Percentiles rank a stretch among this genome's conserved stretches.
phyloP scores from a whole-genome alignment of 2,113 vertebrate genomes.

The Leucoraja erinaceus region DNA sequence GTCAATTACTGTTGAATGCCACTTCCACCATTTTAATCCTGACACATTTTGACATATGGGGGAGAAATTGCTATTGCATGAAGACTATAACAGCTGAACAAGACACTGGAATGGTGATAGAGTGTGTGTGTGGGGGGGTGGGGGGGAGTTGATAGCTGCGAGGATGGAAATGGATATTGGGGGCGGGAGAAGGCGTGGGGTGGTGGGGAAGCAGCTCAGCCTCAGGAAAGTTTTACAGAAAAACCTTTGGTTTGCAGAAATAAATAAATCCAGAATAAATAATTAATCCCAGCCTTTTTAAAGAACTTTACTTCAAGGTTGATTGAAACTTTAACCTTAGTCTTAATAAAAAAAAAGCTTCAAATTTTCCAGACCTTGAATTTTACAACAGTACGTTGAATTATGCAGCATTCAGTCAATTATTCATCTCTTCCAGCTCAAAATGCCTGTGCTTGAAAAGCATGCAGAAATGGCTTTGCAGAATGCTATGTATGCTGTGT shows the following conservation, averaged over 20 bases:
- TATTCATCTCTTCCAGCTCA: conserved; percentile 91
- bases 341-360: conserved; percentile 91
- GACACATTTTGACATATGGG: conserved; percentile 78
- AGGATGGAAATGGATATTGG: not conserved
- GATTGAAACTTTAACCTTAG: conserved; percentile 99
- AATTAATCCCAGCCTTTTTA: conserved; percentile 90
- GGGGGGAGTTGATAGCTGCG: not conserved
- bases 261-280: conserved; percentile 62
- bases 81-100: conserved; percentile 45
- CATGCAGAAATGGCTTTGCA: conserved; percentile 85
- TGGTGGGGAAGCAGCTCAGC: not conserved
- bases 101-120: not conserved
- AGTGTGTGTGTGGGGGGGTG: not conserved
- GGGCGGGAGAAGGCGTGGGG: not conserved
- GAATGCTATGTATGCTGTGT: conserved; percentile 81
- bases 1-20: conserved; percentile 77
- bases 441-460: conserved; percentile 93
- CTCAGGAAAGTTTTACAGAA: not conserved
- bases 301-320: conserved; percentile 96
- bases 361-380: conserved; percentile 98
- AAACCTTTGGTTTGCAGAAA: conserved; percentile 17
- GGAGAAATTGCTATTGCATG: conserved; percentile 65
- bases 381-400: conserved; percentile 98
- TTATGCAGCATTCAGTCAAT: conserved; percentile 99
- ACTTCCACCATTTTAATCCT: conserved; percentile 76